phyloP scores from a whole-genome alignment of 2,113 vertebrate species.

The Butorides virescens region DNA sequence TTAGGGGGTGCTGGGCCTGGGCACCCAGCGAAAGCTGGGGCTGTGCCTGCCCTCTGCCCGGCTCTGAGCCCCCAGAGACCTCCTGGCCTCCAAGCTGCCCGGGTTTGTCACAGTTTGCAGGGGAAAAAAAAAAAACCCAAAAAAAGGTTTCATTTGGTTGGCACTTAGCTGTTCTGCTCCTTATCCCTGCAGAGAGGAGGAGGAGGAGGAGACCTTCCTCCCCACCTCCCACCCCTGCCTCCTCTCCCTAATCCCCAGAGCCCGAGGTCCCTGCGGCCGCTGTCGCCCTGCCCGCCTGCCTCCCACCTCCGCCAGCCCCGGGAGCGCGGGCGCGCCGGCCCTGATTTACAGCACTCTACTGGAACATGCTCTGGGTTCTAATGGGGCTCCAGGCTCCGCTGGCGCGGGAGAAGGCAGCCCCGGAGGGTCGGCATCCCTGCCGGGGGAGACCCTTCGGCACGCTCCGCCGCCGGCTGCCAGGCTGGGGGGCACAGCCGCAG shows the following conservation, averaged over 20 bases:
- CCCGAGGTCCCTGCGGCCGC: neutral
- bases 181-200: neutral
- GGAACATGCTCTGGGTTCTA: neutral
- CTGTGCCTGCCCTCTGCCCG: neutral
- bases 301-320: neutral
- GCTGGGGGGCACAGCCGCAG: neutral
- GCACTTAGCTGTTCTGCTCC: neutral
- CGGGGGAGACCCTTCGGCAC: neutral
- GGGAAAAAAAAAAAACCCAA: neutral
- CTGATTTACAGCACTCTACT: slow-evolving; percentile 30
- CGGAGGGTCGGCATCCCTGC: neutral
- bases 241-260: neutral
- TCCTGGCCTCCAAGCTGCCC: neutral
- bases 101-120: neutral
- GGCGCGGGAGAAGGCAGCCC: neutral
- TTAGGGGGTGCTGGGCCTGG: neutral
- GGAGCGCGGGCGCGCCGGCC: neutral
- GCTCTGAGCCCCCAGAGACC: neutral
- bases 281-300: neutral
- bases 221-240: neutral
- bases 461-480: neutral
- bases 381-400: neutral
- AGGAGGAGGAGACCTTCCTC: neutral
- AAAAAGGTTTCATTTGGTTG: neutral
- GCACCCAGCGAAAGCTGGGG: neutral